Evolutionary conservation across 2,113 vertebrate genomes (phyloP).

Genomic region (Hepsetus odoe): DNA sequence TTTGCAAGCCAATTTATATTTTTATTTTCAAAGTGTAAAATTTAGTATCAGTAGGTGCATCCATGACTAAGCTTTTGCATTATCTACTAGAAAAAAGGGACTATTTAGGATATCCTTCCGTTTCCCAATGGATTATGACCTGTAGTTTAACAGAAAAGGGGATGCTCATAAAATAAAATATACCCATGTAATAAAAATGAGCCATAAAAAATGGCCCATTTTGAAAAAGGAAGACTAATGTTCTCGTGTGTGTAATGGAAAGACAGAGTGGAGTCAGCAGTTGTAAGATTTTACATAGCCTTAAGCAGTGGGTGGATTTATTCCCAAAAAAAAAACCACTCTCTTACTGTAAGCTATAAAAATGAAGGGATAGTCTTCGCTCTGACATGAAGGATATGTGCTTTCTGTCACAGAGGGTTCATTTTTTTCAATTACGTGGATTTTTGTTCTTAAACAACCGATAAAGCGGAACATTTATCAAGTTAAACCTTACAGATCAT

Average conservation of each 20-base stretch:
- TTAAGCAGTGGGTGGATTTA: neutral
- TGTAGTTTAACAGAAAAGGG: neutral
- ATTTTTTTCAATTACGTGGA: neutral
- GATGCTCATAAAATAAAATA: constrained; percentile 8
- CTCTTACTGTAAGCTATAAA: neutral
- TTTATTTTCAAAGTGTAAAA: too few relatives aligned
- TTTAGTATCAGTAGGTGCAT: too few relatives aligned
- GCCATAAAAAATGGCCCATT: neutral
- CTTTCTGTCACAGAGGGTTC: neutral
- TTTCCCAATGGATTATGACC: neutral
- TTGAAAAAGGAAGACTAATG: neutral
- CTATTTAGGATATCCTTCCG: too few relatives aligned
- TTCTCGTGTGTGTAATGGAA: neutral
- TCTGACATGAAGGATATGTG: neutral
- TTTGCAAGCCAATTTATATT: too few relatives aligned
- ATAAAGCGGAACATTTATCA: neutral
- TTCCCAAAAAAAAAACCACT: neutral
- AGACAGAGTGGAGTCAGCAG: neutral
- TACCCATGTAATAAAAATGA: neutral
- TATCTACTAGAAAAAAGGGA: too few relatives aligned
- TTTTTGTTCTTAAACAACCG: neutral
- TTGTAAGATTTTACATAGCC: neutral
- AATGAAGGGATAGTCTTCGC: neutral
- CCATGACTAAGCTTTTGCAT: too few relatives aligned
- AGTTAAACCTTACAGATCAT: neutral